A percentile compares a stretch with the other conserved stretches of the same genome.
Conservation (phyloP, 2,113 vertebrate species). For the Thamnophis sirtalis region DNA sequence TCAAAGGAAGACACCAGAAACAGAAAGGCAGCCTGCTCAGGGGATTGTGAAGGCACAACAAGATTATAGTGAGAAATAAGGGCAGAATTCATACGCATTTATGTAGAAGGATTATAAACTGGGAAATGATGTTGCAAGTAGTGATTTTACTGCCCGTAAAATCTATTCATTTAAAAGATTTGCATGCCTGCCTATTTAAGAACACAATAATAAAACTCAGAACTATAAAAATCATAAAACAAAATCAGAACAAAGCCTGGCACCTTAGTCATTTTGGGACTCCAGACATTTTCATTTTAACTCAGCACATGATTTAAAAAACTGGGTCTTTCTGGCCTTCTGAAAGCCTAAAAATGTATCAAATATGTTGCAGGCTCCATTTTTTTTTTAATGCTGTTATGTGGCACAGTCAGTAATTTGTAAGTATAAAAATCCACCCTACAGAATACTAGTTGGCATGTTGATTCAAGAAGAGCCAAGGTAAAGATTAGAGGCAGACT, state of each 20-base stretch:
- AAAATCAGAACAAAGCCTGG: not conserved
- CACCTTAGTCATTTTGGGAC: not conserved
- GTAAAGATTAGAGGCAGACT: not conserved
- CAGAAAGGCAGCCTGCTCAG: not conserved
- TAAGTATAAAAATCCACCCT: not conserved
- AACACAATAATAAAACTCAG: not conserved
- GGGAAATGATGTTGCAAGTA: not conserved
- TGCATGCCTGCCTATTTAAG: not conserved
- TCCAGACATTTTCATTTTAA: not conserved
- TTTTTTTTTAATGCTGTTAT: rapidly evolving
- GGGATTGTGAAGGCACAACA: not conserved
- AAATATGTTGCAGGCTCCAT: not conserved
- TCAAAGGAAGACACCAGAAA: not conserved
- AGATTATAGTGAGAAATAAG: not conserved
- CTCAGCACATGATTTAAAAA: not conserved
- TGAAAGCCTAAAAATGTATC: not conserved
- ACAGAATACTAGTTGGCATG: rapidly evolving
- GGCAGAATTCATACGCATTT: not conserved
- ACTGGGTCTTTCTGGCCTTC: not conserved
- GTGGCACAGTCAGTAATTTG: not conserved
- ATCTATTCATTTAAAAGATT: not conserved
- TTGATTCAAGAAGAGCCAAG: not conserved
- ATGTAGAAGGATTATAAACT: not conserved
- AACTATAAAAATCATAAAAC: not conserved
- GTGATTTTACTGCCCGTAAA: not conserved